Evolutionary conservation across 2,888 invertebrate species (phyloP), one percentile per base, ranked within the genome.

Genomic region (Escarpia spicata): DNA sequence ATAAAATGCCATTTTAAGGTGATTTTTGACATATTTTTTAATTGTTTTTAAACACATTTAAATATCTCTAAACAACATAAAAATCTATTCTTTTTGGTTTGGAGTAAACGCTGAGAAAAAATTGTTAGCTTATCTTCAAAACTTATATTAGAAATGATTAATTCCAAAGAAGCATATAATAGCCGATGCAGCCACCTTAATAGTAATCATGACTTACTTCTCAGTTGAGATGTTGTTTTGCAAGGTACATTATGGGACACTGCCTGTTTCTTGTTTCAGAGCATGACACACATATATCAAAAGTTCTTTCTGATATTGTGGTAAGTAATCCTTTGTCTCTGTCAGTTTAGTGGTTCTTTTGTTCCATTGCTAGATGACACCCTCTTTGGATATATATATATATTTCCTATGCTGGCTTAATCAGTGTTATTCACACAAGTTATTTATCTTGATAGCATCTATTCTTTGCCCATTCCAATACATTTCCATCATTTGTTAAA

Each of bases 281-380:
- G 52, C 93, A 95, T 93, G 95, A 96, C 92, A 93, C 90, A 58
- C 95, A 95, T 92, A 94, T 95, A 91, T 95, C 95, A 91, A 95
- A 95, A 90, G 95, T 96, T 10, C 93, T 96, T 52, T 93, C 95
- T 43, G 95, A 95, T 92, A 96, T 96, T 90, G 95, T 95, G 92
- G 96, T 95, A 95, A 95, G 96, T 95, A 15, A 37, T 26, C 75
- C 75, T 3, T 75, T n/a, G 26, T 75, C 19, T 75, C 75, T 75
- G n/a, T n/a, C 75, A n/a, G 19, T 89, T 90, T 1, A 43, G 12
- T 37, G 19, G 52, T 52, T 52, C 52, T 52, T 60, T 60, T 60
- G 15, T 19, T 60, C 60, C 15, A 60, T 60, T 60, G 26, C 15
- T 0, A 26, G 60, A 43, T 15, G 37, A 43, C 43, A n/a, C n/a